Percentiles rank a stretch among this genome's conserved stretches.
Conservation (phyloP, 2,113 vertebrate genomes). For the Grantiella picta region DNA sequence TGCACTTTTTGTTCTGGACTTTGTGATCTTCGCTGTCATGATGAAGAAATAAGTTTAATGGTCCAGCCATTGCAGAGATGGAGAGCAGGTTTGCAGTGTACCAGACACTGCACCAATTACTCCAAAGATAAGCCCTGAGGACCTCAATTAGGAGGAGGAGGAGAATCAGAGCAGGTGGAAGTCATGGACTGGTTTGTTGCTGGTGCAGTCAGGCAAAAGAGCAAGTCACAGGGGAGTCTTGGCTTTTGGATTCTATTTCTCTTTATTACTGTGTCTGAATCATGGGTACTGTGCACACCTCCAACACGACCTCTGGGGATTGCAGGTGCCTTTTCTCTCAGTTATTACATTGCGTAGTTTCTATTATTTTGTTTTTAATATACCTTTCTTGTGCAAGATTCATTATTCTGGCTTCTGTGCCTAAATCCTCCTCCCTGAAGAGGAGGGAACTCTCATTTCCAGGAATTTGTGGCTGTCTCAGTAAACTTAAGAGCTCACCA, state of each 20-base stretch:
- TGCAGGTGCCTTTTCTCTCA: not conserved
- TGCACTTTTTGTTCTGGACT: not conserved
- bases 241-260: not conserved
- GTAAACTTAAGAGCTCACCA: not conserved
- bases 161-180: not conserved
- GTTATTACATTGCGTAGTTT: not conserved
- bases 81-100: not conserved
- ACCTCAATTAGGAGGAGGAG: not conserved
- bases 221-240: not conserved
- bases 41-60: not conserved
- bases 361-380: not conserved
- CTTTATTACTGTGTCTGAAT: not conserved
- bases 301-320: not conserved
- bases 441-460: conserved; percentile 6
- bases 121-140: not conserved
- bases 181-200: not conserved
- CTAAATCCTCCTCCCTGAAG: not conserved
- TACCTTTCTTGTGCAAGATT: not conserved
- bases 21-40: not conserved
- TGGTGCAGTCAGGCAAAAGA: not conserved
- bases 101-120: not conserved
- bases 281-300: not conserved
- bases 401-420: not conserved
- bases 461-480: not conserved
- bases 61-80: not conserved